phyloP scores from a whole-genome alignment of 2,113 vertebrate species.

The Anhinga rufa region DNA sequence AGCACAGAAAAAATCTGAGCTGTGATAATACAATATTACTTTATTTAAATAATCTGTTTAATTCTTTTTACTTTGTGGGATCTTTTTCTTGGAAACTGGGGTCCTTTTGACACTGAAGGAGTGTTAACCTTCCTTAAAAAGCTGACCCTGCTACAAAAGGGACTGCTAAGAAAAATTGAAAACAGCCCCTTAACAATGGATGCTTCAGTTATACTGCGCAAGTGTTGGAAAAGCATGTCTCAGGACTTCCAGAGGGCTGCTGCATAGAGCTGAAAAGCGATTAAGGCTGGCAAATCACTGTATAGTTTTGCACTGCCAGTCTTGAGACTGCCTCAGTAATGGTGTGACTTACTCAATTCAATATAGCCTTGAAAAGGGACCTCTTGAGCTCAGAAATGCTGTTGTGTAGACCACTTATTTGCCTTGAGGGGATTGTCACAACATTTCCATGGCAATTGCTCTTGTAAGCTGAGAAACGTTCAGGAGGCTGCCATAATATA shows the following conservation, averaged over 20 bases:
- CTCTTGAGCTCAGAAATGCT: conserved; percentile 51
- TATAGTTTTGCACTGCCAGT: conserved; percentile 56
- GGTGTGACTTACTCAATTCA: conserved; percentile 62
- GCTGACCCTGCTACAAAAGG: conserved; percentile 47
- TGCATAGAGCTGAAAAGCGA: conserved; percentile 64
- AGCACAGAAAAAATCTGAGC: conserved; percentile 16
- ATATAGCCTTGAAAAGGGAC: conserved; percentile 51
- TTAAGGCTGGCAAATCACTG: conserved; percentile 63
- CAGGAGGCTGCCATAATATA: conserved; percentile 16
- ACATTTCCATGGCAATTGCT: conserved; percentile 60
- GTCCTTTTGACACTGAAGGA: conserved; percentile 58
- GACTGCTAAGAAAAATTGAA: conserved; percentile 55
- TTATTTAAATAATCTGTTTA: conserved; percentile 42
- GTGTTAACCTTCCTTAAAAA: conserved; percentile 16
- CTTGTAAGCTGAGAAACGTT: conserved; percentile 37
- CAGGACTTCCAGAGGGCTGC: conserved; percentile 46
- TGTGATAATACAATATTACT: conserved; percentile 35
- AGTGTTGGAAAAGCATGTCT: conserved; percentile 63
- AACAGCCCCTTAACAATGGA: conserved; percentile 51
- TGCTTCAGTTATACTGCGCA: conserved; percentile 55
- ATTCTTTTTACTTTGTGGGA: conserved; percentile 57
- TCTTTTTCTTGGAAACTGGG: conserved; percentile 26
- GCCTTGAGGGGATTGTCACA: conserved; percentile 41
- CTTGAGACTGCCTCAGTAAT: conserved; percentile 45
- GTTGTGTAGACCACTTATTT: conserved; percentile 58